phyloP scores from a whole-genome alignment of 2,113 vertebrate species.

The Chaetura pelagica region DNA sequence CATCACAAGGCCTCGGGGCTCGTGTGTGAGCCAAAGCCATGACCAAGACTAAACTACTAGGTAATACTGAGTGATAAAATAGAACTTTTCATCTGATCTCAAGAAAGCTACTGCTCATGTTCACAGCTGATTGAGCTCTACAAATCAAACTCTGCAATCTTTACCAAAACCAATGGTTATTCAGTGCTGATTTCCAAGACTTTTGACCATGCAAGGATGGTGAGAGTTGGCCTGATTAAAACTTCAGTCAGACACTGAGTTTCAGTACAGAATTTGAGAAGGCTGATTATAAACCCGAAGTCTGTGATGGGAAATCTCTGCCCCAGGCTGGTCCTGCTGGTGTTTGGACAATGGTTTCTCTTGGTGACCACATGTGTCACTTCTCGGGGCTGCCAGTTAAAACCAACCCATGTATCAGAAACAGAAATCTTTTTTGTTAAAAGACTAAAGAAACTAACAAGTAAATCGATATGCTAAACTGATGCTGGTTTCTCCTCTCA shows the following conservation, averaged over 20 bases:
- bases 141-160: background rate
- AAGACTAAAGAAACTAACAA: background rate
- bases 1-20: background rate
- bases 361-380: fast-evolving
- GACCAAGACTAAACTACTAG: background rate
- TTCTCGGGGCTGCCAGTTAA: background rate
- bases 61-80: background rate
- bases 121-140: background rate
- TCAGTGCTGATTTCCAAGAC: background rate
- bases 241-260: background rate
- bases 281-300: background rate
- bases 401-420: background rate
- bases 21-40: background rate
- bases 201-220: background rate
- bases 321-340: fast-evolving
- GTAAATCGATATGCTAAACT: background rate
- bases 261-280: background rate
- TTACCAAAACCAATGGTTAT: background rate
- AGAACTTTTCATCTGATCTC: background rate
- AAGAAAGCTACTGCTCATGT: background rate
- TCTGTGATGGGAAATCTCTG: background rate
- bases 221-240: background rate
- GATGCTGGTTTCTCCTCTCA: background rate
- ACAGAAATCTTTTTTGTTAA: background rate
- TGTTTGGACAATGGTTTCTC: background rate